Percentiles rank a stretch among this genome's conserved stretches.
Evolutionary conservation across 2,113 vertebrate species (phyloP).

Genomic region (Myanophis thanlyinensis): DNA sequence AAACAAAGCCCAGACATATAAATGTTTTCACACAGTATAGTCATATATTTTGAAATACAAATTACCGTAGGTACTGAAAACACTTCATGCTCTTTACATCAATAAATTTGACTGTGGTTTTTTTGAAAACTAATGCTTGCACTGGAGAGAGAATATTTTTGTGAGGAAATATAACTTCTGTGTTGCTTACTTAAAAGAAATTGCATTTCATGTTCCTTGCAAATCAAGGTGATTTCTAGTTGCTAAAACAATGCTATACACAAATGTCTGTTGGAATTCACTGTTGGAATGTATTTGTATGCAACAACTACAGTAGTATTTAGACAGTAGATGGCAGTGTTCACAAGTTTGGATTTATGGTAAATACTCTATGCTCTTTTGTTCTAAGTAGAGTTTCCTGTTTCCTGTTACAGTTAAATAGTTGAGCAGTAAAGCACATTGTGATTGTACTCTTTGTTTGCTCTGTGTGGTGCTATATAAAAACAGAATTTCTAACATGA

Average conservation of each 20-base stretch:
- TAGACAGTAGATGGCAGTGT: not conserved
- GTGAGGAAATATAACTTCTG: not conserved
- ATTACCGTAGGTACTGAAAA: not conserved
- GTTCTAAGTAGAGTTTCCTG: no score
- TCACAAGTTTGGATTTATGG: not conserved
- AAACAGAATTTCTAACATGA: not conserved
- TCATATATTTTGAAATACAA: not conserved
- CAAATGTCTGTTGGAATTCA: not conserved
- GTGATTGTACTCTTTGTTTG: not conserved
- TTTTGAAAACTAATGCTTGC: slow-evolving; percentile 48
- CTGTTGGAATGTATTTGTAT: not conserved
- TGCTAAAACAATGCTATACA: not conserved
- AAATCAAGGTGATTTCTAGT: not conserved
- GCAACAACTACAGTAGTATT: not conserved
- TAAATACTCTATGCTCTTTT: no score
- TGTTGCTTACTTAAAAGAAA: not conserved
- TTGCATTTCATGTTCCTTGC: not conserved
- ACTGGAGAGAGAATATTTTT: not conserved
- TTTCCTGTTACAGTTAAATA: no score
- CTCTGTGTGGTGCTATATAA: not conserved
- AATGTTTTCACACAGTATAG: not conserved
- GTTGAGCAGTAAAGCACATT: no score
- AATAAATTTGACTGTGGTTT: not conserved
- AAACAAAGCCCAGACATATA: not conserved
- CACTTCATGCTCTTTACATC: not conserved